Percentiles rank a stretch among this genome's conserved stretches.
Conservation (phyloP, 2,113 vertebrate genomes). For the Caloenas nicobarica region DNA sequence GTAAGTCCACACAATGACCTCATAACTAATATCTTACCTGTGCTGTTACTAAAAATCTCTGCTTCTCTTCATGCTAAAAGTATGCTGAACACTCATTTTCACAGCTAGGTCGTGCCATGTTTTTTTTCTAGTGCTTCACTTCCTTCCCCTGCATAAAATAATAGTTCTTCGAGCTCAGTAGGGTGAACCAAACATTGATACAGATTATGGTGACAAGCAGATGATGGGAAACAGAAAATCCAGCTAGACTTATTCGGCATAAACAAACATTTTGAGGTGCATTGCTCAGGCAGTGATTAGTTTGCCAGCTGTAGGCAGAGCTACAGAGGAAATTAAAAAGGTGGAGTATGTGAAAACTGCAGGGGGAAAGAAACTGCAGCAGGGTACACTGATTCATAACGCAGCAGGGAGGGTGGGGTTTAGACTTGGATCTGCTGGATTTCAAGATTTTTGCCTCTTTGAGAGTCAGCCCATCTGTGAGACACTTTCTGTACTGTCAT, state of each 20-base stretch:
- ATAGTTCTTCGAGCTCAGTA: background rate
- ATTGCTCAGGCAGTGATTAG: conserved; percentile 12
- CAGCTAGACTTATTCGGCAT: background rate
- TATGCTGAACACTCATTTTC: background rate
- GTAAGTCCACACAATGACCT: background rate
- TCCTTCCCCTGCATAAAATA: background rate
- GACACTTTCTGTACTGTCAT: background rate
- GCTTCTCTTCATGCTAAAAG: background rate
- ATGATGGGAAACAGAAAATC: conserved; percentile 37
- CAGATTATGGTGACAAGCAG: background rate
- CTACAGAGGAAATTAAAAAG: conserved; percentile 52
- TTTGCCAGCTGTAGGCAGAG: conserved; percentile 45
- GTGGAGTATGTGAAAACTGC: background rate
- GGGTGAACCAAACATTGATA: background rate
- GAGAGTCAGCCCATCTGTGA: background rate
- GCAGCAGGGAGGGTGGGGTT: background rate
- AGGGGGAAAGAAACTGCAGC: background rate
- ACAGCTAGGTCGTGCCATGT: background rate
- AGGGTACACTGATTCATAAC: conserved; percentile 1
- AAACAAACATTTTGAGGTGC: conserved; percentile 32
- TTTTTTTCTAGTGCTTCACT: background rate
- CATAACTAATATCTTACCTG: background rate
- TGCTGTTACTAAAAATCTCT: background rate
- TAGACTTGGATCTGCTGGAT: background rate
- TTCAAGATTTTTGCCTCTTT: background rate